phyloP scores from a whole-genome alignment of 2,888 invertebrate genomes.

The Epinotia ramella region DNA sequence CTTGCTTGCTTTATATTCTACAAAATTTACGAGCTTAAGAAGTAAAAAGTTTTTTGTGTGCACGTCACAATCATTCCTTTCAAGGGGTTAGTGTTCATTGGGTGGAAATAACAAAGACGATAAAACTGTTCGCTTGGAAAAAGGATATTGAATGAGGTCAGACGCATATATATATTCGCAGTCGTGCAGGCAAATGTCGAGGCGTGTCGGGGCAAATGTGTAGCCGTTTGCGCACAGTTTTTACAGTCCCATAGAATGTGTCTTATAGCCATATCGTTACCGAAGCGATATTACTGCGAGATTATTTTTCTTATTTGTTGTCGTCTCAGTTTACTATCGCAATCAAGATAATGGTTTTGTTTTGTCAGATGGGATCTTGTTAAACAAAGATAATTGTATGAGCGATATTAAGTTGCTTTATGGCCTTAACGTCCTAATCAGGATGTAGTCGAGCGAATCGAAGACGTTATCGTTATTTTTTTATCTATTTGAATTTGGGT shows the following conservation, averaged over 20 bases:
- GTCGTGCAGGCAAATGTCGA: slow-evolving; percentile 71
- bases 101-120: slow-evolving; percentile 83
- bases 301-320: slow-evolving; percentile 52
- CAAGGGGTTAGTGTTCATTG: slow-evolving; percentile 80
- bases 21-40: slow-evolving; percentile 58
- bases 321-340: slow-evolving; percentile 45
- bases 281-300: slow-evolving; percentile 58
- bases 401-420: slow-evolving; percentile 1
- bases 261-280: slow-evolving; percentile 59
- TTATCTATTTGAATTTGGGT: not conserved
- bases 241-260: slow-evolving; percentile 63
- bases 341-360: slow-evolving; percentile 46
- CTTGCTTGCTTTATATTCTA: slow-evolving; percentile 48
- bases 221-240: slow-evolving; percentile 74
- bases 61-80: slow-evolving; percentile 77
- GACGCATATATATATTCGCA: slow-evolving; percentile 69
- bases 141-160: slow-evolving; percentile 84
- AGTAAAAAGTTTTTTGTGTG: slow-evolving; percentile 69
- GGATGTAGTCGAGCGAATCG: not conserved
- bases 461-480: not conserved
- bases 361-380: slow-evolving; percentile 37
- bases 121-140: slow-evolving; percentile 83
- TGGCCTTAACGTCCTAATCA: slow-evolving; percentile 1
- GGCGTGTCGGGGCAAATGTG: slow-evolving; percentile 70
- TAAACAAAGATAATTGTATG: slow-evolving; percentile 46